Percentiles rank a stretch among this genome's conserved stretches.
phyloP scores from a whole-genome alignment of 2,888 invertebrate genomes.

The Agapostemon virescens region DNA sequence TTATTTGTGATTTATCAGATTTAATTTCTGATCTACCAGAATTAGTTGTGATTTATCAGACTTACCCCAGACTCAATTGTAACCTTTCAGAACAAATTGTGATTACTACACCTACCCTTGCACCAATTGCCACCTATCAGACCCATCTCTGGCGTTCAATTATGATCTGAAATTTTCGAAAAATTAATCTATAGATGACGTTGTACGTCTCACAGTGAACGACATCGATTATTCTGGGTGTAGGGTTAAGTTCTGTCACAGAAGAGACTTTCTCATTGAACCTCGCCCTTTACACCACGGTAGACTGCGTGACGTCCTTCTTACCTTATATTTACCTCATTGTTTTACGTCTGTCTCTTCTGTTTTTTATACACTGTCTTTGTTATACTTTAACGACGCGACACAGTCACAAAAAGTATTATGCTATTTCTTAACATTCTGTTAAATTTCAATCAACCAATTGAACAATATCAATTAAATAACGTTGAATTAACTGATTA shows the following conservation, averaged over 20 bases:
- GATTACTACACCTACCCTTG: no score
- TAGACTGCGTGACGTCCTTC: background rate
- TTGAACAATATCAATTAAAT: no score
- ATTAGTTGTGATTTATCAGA: no score
- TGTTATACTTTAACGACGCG: background rate
- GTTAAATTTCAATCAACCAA: no score
- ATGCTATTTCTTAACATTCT: no score
- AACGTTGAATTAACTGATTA: no score
- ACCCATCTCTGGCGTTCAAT: no score
- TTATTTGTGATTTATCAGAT: background rate
- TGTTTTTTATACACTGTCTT: background rate
- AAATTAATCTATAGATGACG: background rate
- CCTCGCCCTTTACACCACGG: background rate
- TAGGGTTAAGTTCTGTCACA: background rate
- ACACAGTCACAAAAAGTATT: no score
- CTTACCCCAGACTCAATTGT: no score
- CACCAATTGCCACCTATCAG: no score
- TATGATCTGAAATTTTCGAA: background rate
- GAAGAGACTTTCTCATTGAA: background rate
- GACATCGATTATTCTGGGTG: background rate
- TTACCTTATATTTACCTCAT: background rate
- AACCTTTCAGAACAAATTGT: no score
- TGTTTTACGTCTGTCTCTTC: background rate
- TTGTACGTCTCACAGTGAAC: background rate
- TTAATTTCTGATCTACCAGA: no score